Percentiles rank a stretch among this genome's conserved stretches.
These are phyloP conservation scores for Trigoniulus corallinus DNA, from an alignment of 1,140 invertebrate genomes.

Conservation along the genomic window DNA sequence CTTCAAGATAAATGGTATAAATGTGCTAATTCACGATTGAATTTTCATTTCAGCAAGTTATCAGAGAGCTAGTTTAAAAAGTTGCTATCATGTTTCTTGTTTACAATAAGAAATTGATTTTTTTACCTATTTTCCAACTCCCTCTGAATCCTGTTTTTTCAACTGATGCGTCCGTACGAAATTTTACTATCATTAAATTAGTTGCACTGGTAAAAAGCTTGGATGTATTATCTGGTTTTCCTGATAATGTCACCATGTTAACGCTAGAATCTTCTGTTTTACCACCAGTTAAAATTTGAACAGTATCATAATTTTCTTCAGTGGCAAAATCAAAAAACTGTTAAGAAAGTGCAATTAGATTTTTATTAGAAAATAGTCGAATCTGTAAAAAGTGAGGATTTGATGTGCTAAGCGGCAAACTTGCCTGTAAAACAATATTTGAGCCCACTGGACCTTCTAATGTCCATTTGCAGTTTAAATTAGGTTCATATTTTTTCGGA, in stretches of 20 bases:
- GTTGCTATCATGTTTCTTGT: neutral
- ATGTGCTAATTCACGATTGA: too few relatives aligned
- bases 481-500: slow-evolving; percentile 73
- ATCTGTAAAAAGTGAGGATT: neutral
- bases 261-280: slow-evolving; percentile 85
- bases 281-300: slow-evolving; percentile 86
- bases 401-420: neutral
- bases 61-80: too few relatives aligned
- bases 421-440: slow-evolving; percentile 66
- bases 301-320: slow-evolving; percentile 87
- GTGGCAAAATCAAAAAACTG: slow-evolving; percentile 95
- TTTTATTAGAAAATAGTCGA: neutral
- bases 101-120: neutral
- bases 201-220: slow-evolving; percentile 81
- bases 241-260: slow-evolving; percentile 76
- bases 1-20: too few relatives aligned
- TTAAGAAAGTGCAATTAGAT: neutral
- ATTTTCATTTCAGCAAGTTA: too few relatives aligned
- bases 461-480: slow-evolving; percentile 92
- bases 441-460: slow-evolving; percentile 89
- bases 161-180: slow-evolving; percentile 80
- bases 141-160: slow-evolving; percentile 75
- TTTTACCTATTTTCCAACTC: slow-evolving; percentile 33
- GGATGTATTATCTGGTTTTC: slow-evolving; percentile 56
- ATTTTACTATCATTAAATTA: slow-evolving; percentile 96